These are phyloP conservation scores for Chloebia gouldiae DNA, from an alignment of 2,113 vertebrate genomes.

Conservation along the genomic window DNA sequence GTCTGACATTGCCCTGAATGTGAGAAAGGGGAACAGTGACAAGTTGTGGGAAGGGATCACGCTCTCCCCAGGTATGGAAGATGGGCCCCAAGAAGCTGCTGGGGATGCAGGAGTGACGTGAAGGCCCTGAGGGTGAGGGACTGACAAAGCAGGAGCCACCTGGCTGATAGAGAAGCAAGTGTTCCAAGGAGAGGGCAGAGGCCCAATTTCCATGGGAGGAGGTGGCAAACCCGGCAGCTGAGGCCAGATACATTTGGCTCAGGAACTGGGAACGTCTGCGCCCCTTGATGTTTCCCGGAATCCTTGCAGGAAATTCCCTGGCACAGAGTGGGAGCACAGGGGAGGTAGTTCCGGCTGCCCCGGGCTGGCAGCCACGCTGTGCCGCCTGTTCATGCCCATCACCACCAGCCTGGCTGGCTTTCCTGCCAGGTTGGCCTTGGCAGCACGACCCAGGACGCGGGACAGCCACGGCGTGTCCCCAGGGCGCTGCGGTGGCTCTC, in stretches of 20 bases:
- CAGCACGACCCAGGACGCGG: background rate
- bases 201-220: background rate
- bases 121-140: background rate
- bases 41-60: background rate
- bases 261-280: background rate
- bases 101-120: background rate
- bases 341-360: background rate
- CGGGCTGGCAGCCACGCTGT: background rate
- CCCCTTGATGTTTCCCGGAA: background rate
- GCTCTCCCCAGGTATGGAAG: background rate
- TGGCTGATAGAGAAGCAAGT: background rate
- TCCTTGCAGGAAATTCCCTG: background rate
- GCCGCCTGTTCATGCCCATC: background rate
- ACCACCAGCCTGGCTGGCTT: background rate
- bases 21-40: background rate
- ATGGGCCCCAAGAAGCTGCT: background rate
- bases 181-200: background rate
- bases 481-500: accelerated
- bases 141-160: background rate
- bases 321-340: background rate
- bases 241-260: background rate
- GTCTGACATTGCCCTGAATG: background rate
- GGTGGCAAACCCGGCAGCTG: background rate
- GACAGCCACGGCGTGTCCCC: accelerated
- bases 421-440: background rate